Conservation (phyloP, 2,797 vertebrate species). For the Enteromius thamalakanensis region DNA sequence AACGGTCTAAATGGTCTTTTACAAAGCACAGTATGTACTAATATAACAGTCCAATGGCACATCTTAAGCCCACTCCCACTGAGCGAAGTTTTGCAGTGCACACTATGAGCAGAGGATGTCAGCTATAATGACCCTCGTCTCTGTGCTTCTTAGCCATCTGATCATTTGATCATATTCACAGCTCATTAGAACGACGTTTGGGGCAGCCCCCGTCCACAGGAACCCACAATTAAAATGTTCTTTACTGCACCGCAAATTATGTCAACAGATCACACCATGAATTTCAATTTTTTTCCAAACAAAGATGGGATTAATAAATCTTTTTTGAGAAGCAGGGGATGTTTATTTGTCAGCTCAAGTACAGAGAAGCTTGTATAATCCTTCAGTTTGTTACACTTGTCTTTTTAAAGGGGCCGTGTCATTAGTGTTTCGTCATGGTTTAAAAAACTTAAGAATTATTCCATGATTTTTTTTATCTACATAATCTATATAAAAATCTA, state of each 20-base stretch:
- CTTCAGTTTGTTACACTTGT: not conserved
- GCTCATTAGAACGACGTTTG: conserved; percentile 33
- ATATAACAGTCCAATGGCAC: not conserved
- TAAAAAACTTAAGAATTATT: too few relatives aligned
- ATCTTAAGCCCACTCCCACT: conserved; percentile 9
- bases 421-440: not conserved
- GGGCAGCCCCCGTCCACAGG: conserved; percentile 22
- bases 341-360: not conserved
- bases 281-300: not conserved
- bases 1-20: not conserved
- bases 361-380: not conserved
- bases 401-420: not conserved
- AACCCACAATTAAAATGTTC: conserved; percentile 39
- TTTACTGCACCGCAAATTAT: conserved; percentile 28
- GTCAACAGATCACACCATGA: conserved; percentile 2
- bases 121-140: conserved; percentile 37
- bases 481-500: too few relatives aligned
- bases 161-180: conserved; percentile 45
- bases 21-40: conserved; percentile 1
- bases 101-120: conserved; percentile 10
- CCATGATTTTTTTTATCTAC: too few relatives aligned
- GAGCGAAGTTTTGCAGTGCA: conserved; percentile 13
- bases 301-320: not conserved
- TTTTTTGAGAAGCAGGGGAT: not conserved
- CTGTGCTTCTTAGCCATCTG: conserved; percentile 16